Evolutionary conservation across 2,113 vertebrate genomes (phyloP).

Genomic region (Gymnogyps californianus): DNA sequence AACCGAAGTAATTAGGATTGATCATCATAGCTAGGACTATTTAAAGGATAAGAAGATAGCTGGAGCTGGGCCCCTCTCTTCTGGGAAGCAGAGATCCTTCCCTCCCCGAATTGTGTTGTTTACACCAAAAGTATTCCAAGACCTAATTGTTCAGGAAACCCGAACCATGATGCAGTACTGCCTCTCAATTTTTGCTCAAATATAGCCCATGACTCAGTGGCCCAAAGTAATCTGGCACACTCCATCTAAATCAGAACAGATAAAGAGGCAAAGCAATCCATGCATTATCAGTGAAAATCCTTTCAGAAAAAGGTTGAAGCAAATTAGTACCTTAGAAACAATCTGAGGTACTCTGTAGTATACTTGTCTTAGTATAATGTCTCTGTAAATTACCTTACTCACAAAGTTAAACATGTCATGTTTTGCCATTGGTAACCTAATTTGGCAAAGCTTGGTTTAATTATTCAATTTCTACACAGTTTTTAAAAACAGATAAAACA

Average conservation of each 20-base stretch:
- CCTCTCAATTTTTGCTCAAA: neutral
- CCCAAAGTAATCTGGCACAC: neutral
- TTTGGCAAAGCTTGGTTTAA: neutral
- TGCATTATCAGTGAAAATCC: neutral
- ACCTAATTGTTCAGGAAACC: neutral
- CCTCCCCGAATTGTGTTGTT: neutral
- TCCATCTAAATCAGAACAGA: neutral
- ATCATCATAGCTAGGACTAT: neutral
- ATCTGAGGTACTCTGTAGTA: neutral
- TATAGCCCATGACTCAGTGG: neutral
- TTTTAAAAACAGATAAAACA: neutral
- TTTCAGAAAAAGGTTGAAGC: neutral
- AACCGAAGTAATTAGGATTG: neutral
- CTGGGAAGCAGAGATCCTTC: neutral
- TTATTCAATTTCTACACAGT: neutral
- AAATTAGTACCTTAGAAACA: neutral
- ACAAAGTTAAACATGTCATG: neutral
- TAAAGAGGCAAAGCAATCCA: neutral
- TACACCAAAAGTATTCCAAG: neutral
- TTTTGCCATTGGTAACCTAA: neutral
- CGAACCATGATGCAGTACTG: neutral
- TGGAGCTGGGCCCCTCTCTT: too few relatives aligned
- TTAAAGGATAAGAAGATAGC: neutral
- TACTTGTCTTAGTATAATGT: neutral
- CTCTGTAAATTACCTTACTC: neutral